Evolutionary conservation across 2,797 vertebrate species (phyloP).

Genomic region (Fistularia commersonii): DNA sequence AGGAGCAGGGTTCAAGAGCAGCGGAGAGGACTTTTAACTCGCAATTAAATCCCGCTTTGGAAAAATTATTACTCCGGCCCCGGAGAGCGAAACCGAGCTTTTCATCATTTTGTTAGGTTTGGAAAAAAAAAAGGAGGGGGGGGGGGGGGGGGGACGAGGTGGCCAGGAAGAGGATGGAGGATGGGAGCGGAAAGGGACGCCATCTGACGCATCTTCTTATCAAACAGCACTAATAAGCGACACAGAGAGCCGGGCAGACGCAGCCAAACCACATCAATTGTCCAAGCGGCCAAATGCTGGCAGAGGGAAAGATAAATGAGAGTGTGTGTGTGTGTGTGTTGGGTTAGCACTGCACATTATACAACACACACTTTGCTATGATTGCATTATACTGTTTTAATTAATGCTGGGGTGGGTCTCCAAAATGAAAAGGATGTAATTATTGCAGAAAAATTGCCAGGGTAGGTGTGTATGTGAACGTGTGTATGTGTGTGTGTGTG

Average conservation of each 20-base stretch:
- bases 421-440: constrained; percentile 55
- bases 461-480: not conserved
- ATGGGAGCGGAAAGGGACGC: constrained; percentile 13
- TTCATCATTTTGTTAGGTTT: constrained; percentile 35
- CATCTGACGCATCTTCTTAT: constrained; percentile 41
- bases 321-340: too few relatives aligned
- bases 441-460: constrained; percentile 37
- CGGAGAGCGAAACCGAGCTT: constrained; percentile 37
- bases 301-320: constrained; percentile 44
- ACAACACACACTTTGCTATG: constrained; percentile 35
- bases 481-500: constrained; percentile 8
- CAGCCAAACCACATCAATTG: constrained; percentile 46
- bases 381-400: constrained; percentile 60
- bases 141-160: constrained; percentile 16
- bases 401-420: constrained; percentile 47
- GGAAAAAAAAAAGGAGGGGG: constrained; percentile 1
- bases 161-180: constrained; percentile 11
- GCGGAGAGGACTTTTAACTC: constrained; percentile 56
- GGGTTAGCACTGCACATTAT: constrained; percentile 50
- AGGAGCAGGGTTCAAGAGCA: constrained; percentile 65
- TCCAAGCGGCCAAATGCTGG: constrained; percentile 16
- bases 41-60: constrained; percentile 66
- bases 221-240: constrained; percentile 50
- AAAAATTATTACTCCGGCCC: constrained; percentile 51
- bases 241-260: constrained; percentile 23